Evolutionary conservation across 1,140 invertebrate genomes (phyloP).

Genomic region (Zaprionus nigranus): DNA sequence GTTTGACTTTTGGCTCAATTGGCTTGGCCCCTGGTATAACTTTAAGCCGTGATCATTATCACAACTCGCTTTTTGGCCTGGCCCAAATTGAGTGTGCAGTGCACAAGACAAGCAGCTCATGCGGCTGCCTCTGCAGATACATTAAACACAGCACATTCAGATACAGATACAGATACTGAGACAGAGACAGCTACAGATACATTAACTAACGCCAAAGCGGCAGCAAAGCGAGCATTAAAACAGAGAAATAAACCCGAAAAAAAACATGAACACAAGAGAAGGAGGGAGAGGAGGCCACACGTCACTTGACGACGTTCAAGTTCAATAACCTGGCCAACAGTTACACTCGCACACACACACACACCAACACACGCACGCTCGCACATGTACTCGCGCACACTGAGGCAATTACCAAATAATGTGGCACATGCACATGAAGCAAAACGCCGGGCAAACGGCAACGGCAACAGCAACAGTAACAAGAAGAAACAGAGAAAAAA

Average conservation of each 20-base stretch:
- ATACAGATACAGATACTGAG: conserved; percentile 22
- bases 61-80: conserved; percentile 21
- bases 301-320: conserved; percentile 79
- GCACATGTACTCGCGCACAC: conserved; percentile 43
- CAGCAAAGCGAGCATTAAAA: conserved; percentile 60
- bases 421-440: conserved; percentile 76
- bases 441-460: conserved; percentile 64
- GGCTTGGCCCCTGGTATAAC: background rate
- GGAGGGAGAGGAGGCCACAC: conserved; percentile 54
- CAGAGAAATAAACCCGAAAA: conserved; percentile 49
- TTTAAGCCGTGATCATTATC: conserved; percentile 66
- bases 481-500: conserved; percentile 22
- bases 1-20: background rate
- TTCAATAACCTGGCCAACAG: conserved; percentile 82
- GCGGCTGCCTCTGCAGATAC: conserved; percentile 52
- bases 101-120: conserved; percentile 3
- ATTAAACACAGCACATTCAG: conserved; percentile 22
- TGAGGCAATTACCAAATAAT: conserved; percentile 77
- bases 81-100: conserved; percentile 37
- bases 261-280: conserved; percentile 25
- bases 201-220: conserved; percentile 64
- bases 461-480: conserved; percentile 36
- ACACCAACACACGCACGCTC: conserved; percentile 24
- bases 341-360: conserved; percentile 50
- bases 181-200: conserved; percentile 2